These are phyloP conservation scores for Cryptus viduatorius DNA, from an alignment of 2,888 invertebrate species.

Conservation along the genomic window DNA sequence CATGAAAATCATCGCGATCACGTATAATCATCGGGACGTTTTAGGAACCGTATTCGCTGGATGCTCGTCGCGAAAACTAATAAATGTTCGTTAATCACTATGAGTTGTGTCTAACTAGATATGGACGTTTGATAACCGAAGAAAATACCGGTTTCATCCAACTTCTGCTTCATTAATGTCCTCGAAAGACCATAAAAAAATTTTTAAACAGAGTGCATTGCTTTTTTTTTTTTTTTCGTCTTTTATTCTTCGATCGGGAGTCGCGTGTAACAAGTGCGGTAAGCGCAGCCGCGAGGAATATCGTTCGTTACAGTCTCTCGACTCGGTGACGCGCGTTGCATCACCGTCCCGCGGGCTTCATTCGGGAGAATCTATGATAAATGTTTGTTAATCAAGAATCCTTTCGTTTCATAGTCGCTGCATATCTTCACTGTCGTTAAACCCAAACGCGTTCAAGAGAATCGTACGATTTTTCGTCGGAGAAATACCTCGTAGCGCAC, in stretches of 20 bases:
- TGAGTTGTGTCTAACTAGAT: slow-evolving; percentile 61
- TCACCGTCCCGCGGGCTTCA: slow-evolving; percentile 11
- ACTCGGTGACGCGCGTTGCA: slow-evolving; percentile 29
- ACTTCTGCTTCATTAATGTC: slow-evolving; percentile 54
- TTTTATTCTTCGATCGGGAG: not conserved
- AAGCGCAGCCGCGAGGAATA: slow-evolving; percentile 20
- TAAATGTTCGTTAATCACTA: slow-evolving; percentile 63
- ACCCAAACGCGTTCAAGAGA: not conserved
- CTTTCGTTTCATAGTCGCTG: slow-evolving; percentile 34
- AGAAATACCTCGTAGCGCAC: not conserved
- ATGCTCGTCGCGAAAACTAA: slow-evolving; percentile 41
- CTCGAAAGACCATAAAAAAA: not conserved
- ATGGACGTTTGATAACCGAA: slow-evolving; percentile 31
- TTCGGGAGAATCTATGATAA: slow-evolving; percentile 40
- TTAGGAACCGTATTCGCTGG: slow-evolving; percentile 10
- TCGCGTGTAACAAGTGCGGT: slow-evolving; percentile 6
- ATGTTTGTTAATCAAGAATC: slow-evolving; percentile 34
- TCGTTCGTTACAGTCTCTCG: slow-evolving; percentile 54
- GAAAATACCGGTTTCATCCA: slow-evolving; percentile 38
- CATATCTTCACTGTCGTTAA: not conserved
- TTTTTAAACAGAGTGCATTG: not conserved
- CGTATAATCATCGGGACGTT: slow-evolving; percentile 45
- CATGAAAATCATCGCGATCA: slow-evolving; percentile 44
- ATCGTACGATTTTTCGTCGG: slow-evolving; percentile 9
- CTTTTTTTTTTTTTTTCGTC: slow-evolving; percentile 36